phyloP scores from a whole-genome alignment of 2,797 vertebrate genomes.

The Bradypodion ventrale region DNA sequence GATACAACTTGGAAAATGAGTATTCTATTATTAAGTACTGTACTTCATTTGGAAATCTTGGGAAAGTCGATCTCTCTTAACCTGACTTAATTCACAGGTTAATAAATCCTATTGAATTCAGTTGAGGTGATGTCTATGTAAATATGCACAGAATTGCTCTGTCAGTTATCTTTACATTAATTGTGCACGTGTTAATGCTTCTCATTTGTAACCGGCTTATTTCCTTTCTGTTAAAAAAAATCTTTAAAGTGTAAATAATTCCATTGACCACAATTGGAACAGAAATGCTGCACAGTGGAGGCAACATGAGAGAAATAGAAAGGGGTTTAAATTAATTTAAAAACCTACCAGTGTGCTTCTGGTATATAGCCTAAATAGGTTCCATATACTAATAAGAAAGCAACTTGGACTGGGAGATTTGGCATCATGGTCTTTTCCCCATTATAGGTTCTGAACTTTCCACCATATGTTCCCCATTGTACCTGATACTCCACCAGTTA shows the following conservation, averaged over 20 bases:
- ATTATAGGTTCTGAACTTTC: not conserved
- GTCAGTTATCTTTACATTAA: not conserved
- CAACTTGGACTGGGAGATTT: not conserved
- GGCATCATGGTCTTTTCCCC: not conserved
- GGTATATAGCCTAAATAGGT: not conserved
- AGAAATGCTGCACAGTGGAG: not conserved
- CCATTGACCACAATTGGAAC: not conserved
- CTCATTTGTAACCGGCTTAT: not conserved
- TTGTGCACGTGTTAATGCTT: not conserved
- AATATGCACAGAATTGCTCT: not conserved
- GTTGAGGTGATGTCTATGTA: not conserved
- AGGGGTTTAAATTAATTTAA: not conserved
- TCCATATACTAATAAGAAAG: not conserved
- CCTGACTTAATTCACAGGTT: not conserved
- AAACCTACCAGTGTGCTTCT: not conserved
- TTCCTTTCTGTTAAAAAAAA: not conserved
- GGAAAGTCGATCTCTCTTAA: not conserved
- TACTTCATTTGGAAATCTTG: not conserved
- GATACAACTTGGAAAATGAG: not conserved
- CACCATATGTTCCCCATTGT: not conserved
- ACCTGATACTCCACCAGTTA: not conserved
- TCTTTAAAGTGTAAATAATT: not conserved
- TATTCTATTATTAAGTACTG: not conserved
- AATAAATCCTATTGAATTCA: no score
- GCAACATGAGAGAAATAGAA: not conserved